These are phyloP conservation scores for Dilophus febrilis DNA, from an alignment of 2,888 invertebrate species.

Conservation along the genomic window DNA sequence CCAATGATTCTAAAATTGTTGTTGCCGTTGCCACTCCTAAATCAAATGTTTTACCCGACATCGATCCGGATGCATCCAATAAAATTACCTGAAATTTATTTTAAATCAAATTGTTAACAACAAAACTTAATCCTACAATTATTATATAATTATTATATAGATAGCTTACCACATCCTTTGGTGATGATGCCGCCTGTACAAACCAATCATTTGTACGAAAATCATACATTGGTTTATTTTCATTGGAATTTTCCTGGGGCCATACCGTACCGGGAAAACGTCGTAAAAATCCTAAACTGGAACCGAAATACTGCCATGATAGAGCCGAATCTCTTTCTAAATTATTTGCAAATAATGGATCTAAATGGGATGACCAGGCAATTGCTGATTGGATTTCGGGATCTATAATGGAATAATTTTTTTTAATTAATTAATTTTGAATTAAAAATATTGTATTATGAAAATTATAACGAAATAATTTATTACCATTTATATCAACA, in stretches of 20 bases:
- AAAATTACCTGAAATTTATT: constrained; percentile 42
- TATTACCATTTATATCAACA: constrained; percentile 20
- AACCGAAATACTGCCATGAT: constrained; percentile 98
- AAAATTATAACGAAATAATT: no score
- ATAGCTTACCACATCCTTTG: constrained; percentile 71
- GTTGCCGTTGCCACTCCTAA: constrained; percentile 78
- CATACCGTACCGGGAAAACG: constrained; percentile 83
- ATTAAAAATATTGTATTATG: not conserved
- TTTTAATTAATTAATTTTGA: not conserved
- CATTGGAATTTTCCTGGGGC: constrained; percentile 66
- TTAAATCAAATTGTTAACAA: not conserved
- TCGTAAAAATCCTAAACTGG: constrained; percentile 86
- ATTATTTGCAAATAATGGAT: constrained; percentile 77
- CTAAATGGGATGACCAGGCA: constrained; percentile 87
- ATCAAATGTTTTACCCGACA: constrained; percentile 66
- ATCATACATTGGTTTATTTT: constrained; percentile 76
- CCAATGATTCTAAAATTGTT: constrained; percentile 82
- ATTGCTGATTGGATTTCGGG: constrained; percentile 74
- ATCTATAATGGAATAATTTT: constrained; percentile 33
- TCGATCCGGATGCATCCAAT: constrained; percentile 78
- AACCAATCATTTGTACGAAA: constrained; percentile 92
- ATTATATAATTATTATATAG: no score
- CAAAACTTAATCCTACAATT: no score
- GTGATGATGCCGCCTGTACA: constrained; percentile 89
- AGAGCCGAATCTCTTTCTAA: constrained; percentile 77